These are phyloP conservation scores for Tigriopus japonicus DNA, from an alignment of 1,140 invertebrate genomes.

Conservation along the genomic window DNA sequence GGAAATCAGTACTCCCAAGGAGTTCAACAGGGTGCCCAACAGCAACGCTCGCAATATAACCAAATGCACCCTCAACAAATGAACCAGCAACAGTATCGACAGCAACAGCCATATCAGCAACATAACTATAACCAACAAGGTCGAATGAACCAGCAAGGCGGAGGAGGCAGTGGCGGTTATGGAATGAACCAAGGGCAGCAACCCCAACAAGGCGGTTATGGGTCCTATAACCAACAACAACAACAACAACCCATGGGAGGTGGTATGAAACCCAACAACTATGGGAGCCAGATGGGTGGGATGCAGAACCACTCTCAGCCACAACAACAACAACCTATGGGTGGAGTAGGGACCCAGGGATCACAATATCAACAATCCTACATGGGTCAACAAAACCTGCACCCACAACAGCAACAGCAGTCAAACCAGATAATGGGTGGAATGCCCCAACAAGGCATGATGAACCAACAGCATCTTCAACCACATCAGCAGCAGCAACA, in stretches of 20 bases:
- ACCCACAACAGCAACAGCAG: constrained; percentile 15
- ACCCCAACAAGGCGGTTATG: too few relatives aligned
- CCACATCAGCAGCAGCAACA: constrained; percentile 10
- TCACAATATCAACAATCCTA: constrained; percentile 12
- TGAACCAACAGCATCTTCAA: constrained; percentile 1
- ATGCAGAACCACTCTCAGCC: neutral
- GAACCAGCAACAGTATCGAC: constrained; percentile 17
- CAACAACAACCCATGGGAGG: constrained; percentile 15
- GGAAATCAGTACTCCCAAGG: neutral
- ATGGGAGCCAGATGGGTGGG: constrained; percentile 14
- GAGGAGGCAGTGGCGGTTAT: too few relatives aligned
- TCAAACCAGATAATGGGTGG: constrained; percentile 11
- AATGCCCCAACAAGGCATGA: constrained; percentile 10
- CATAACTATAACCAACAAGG: constrained; percentile 16
- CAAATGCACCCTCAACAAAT: constrained; percentile 16
- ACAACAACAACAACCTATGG: constrained; percentile 19
- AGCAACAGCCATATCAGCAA: constrained; percentile 10
- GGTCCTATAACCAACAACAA: constrained; percentile 5
- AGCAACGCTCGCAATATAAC: constrained; percentile 14
- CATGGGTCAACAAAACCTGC: constrained; percentile 2
- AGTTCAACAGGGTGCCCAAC: neutral
- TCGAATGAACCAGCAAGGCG: neutral
- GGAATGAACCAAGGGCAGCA: too few relatives aligned
- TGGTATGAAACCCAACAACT: too few relatives aligned
- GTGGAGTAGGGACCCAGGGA: too few relatives aligned